Evolutionary conservation across 2,888 invertebrate genomes (phyloP).

Genomic region (Callinectes sapidus): DNA sequence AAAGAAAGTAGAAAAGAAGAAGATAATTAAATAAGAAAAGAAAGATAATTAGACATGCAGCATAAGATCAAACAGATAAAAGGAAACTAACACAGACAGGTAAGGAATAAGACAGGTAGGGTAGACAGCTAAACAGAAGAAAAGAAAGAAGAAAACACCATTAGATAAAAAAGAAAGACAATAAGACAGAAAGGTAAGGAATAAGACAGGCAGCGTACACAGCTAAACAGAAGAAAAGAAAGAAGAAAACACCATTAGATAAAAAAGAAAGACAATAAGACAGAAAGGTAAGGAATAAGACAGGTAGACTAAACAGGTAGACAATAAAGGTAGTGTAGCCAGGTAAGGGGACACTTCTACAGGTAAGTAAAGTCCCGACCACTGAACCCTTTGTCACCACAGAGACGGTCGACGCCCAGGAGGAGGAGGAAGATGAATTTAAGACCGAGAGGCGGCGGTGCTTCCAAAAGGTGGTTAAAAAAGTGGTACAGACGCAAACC

Average conservation of each 20-base stretch:
- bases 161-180: no score
- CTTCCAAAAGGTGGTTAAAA: constrained; percentile 52
- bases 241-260: no score
- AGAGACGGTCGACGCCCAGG: background rate
- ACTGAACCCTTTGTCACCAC: background rate
- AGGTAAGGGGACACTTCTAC: background rate
- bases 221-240: no score
- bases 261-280: no score
- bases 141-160: no score
- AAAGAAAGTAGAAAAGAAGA: no score
- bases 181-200: no score
- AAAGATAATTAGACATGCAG: no score
- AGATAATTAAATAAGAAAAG: no score
- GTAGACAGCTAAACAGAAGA: no score
- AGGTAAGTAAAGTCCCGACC: background rate
- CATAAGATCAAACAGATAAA: background rate
- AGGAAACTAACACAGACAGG: background rate
- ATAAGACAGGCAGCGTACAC: no score
- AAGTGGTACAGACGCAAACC: constrained; percentile 40
- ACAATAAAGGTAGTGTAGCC: background rate
- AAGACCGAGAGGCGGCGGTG: constrained; percentile 9
- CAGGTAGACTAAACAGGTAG: background rate
- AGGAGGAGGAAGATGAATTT: constrained; percentile 24
- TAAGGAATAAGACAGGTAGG: background rate
- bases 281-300: background rate